Percentiles rank a stretch among this genome's conserved stretches.
Conservation (phyloP, 2,113 vertebrate species). For the Mustela lutreola region DNA sequence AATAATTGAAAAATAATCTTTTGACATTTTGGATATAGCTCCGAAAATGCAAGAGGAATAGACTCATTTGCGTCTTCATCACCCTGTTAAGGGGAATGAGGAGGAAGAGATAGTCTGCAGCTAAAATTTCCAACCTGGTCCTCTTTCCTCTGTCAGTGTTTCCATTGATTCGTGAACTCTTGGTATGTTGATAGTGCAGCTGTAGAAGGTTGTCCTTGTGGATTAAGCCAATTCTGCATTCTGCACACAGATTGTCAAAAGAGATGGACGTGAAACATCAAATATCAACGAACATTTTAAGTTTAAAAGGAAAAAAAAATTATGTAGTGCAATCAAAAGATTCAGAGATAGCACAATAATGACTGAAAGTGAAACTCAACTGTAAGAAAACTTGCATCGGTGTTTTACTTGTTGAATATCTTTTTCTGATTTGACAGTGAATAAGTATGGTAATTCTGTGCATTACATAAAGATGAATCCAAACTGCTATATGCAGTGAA, state of each 20-base stretch:
- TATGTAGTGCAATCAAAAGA: neutral
- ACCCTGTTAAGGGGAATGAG: neutral
- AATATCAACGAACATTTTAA: neutral
- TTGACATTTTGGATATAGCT: neutral
- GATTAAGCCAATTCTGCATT: neutral
- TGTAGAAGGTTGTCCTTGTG: neutral
- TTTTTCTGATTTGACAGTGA: slow-evolving; percentile 42
- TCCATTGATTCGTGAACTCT: neutral
- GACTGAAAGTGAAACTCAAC: neutral
- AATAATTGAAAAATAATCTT: neutral
- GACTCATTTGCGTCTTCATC: neutral
- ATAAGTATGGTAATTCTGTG: neutral
- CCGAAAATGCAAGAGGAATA: neutral
- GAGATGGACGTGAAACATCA: neutral
- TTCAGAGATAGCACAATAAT: neutral
- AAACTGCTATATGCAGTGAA: neutral
- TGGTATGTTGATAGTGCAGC: neutral
- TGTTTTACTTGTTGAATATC: neutral
- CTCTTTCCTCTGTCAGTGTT: neutral
- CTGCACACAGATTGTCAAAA: neutral
- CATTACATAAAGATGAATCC: neutral
- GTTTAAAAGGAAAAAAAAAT: slow-evolving; percentile 7
- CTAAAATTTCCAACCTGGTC: neutral
- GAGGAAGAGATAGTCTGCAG: neutral
- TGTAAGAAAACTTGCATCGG: neutral